phyloP scores from a whole-genome alignment of 2,888 invertebrate species.

The Geophilus truncorum region DNA sequence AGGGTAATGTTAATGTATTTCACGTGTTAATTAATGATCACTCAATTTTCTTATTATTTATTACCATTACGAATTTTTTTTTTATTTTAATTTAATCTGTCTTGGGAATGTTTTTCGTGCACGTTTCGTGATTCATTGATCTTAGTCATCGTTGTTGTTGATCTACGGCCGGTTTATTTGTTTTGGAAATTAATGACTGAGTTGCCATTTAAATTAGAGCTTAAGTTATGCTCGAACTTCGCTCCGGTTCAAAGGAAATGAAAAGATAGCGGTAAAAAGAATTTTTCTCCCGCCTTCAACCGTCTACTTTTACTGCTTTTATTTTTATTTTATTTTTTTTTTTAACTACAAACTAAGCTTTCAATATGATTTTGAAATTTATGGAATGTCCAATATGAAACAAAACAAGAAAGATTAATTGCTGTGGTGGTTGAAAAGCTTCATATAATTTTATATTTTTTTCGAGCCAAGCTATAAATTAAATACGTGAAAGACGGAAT shows the following conservation, averaged over 20 bases:
- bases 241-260: slow-evolving; percentile 13
- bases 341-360: neutral
- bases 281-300: neutral
- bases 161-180: slow-evolving; percentile 18
- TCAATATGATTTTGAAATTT: slow-evolving; percentile 13
- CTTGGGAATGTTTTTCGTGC: neutral
- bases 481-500: neutral
- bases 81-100: too few relatives aligned
- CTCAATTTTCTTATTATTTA: too few relatives aligned
- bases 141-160: neutral
- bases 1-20: slow-evolving; percentile 43
- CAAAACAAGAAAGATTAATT: neutral
- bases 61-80: too few relatives aligned
- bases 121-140: neutral
- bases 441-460: neutral
- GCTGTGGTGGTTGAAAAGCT: neutral
- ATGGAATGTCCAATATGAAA: slow-evolving; percentile 1
- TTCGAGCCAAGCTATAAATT: neutral
- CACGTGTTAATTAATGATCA: too few relatives aligned
- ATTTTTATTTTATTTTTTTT: neutral
- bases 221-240: neutral
- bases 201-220: slow-evolving; percentile 22
- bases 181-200: slow-evolving; percentile 27
- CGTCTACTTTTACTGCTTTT: neutral
- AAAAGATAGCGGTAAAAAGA: slow-evolving; percentile 11